Evolutionary conservation across 2,113 vertebrate genomes (phyloP), one percentile per base, ranked within the genome.

Genomic region (Elaphurus davidianus): DNA sequence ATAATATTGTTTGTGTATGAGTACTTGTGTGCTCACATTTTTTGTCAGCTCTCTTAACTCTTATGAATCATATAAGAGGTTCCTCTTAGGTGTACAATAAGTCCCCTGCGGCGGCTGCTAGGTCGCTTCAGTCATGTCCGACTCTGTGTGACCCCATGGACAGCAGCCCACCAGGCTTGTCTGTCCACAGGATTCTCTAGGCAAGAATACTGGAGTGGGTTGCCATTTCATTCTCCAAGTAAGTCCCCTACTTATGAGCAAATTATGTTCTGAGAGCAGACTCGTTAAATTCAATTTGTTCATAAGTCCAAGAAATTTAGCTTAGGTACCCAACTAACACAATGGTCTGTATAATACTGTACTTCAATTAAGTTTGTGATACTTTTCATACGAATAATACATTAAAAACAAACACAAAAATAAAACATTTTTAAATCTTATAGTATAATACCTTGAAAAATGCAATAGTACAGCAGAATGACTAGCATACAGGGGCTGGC

Each of bases 111-210:
- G 64, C n/a, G 23, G n/a, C n/a, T 36, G n/a, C 19, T 71, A 36
- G 21, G 64, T 71, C 1, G 0, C n/a, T 23, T 23, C 2, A 71
- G n/a, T 71, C 9, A 0, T 71, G n/a, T 71, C 64, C 5, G 4
- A 36, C 64, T 23, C n/a, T 71, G 64, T 36, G 64, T 0, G 19
- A 71, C 17, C 9, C 64, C 11, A 71, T 71, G 64, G 19, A 71
- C n/a, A 36, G 9, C 64, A 12, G 9, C 64, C n/a, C n/a, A 36
- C n/a, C 64, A 71, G n/a, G 9, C 64, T 71, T 19, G 0, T 36
- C 64, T 71, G 9, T 71, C 64, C n/a, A 71, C n/a, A 71, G 64
- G n/a, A 36, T 71, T 71, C n/a, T 71, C n/a, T 71, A 71, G 64
- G 64, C n/a, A 36, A 36, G 64, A 71, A 36, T 36, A 71, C 5